Conservation (phyloP, 2,888 invertebrate genomes). For the Tachina lurida region DNA sequence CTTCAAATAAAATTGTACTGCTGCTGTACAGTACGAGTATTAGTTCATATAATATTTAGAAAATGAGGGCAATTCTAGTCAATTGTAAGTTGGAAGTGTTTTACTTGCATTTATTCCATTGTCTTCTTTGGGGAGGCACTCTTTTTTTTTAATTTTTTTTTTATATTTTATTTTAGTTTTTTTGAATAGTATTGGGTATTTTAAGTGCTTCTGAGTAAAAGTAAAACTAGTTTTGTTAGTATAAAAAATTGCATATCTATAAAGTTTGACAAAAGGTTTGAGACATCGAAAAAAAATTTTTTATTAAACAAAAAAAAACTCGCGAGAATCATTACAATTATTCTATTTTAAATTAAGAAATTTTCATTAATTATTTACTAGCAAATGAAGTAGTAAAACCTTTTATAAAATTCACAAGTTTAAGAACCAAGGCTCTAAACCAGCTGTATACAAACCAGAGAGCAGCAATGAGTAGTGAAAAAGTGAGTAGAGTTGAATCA, state of each 20-base stretch:
- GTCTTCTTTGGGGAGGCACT: conserved; percentile 40
- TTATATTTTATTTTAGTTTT: background rate
- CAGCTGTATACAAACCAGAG: too few species aligned
- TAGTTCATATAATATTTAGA: conserved; percentile 47
- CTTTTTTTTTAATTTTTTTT: conserved; percentile 1
- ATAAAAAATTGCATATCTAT: background rate
- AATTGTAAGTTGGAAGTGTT: conserved; percentile 56
- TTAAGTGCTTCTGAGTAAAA: conserved; percentile 31
- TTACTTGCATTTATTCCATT: conserved; percentile 40
- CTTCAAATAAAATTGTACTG: conserved; percentile 2
- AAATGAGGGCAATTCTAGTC: conserved; percentile 65
- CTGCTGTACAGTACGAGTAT: background rate
- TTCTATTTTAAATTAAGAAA: too few species aligned
- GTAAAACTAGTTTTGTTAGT: conserved; percentile 6
- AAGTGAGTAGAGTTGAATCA: too few species aligned
- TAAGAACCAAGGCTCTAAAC: too few species aligned
- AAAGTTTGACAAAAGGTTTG: background rate
- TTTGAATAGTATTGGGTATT: background rate
- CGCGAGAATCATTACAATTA: too few species aligned
- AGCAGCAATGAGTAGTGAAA: too few species aligned
- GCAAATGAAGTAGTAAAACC: too few species aligned
- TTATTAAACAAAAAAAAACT: background rate
- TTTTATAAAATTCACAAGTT: too few species aligned
- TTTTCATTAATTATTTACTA: too few species aligned
- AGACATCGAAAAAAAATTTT: background rate